Evolutionary conservation across 1,140 invertebrate species (phyloP), one percentile per base, ranked within the genome.

Genomic region (Sycobia sp.): DNA sequence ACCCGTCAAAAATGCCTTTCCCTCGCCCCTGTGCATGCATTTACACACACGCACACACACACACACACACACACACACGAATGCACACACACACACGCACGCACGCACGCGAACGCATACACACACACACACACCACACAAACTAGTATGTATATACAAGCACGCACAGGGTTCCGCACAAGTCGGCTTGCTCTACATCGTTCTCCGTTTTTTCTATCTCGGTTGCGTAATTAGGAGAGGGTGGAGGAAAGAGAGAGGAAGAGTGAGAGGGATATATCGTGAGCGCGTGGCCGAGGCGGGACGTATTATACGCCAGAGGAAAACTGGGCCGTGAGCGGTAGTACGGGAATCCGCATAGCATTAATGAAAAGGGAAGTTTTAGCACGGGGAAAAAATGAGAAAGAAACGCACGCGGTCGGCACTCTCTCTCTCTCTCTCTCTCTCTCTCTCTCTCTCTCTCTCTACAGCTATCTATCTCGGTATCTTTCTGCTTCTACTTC

Each of bases 331-430:
- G 49, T 10, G 41, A 5, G 25, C 14, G 25, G 23, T 10, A n/a
- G 56, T 47, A 11, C 23, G n/a, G 20, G 27, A 29, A 47, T 51
- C 50, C 41, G 50, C 50, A 54, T 62, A 49, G 59, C 46, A 62
- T 54, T 62, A 62, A 62, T 62, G 59, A 62, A 62, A 61, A 62
- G 50, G 49, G 27, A 20, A 43, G 36, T 23, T 16, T 43, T 46
- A 32, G 16, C 16, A n/a, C 7, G 14, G n/a, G 25, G 8, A 27
- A 39, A 41, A 41, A 54, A 25, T 13, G 22, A 44, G 11, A 20
- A n/a, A 46, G 14, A 36, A 41, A 25, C 34, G 34, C n/a, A n/a
- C n/a, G n/a, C n/a, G n/a, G n/a, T n/a, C 29, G 29, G 29, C 5
- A 32, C 4, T 41, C 41, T 53, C 38, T 34, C 38, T 53, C 39